Conservation (phyloP, 2,797 vertebrate genomes). For the Chelon auratus region DNA sequence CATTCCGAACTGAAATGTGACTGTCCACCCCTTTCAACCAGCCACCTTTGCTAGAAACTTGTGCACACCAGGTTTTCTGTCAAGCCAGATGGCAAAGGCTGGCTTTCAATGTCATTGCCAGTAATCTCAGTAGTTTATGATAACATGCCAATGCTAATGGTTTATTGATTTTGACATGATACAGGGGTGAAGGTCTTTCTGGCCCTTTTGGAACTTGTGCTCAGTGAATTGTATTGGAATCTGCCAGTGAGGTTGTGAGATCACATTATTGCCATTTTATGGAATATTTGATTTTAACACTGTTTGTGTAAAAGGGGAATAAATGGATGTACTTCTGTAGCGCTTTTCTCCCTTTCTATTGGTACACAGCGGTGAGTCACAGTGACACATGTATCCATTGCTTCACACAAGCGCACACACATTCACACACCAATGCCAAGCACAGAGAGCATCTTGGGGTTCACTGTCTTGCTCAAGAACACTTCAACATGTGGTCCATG, state of each 20-base stretch:
- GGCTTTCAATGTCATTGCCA: slow-evolving; percentile 1
- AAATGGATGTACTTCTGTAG: too few relatives aligned
- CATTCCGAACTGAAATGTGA: too few relatives aligned
- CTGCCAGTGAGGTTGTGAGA: slow-evolving; percentile 5
- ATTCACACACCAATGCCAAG: too few relatives aligned
- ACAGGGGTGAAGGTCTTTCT: background rate
- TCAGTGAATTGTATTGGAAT: background rate
- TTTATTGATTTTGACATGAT: slow-evolving; percentile 23
- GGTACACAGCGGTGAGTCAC: too few relatives aligned
- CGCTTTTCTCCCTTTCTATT: too few relatives aligned
- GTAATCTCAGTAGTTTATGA: slow-evolving; percentile 15
- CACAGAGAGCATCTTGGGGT: too few relatives aligned
- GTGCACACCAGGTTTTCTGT: background rate
- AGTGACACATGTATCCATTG: too few relatives aligned
- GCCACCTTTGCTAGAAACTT: too few relatives aligned
- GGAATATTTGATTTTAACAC: background rate
- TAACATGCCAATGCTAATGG: slow-evolving; percentile 33
- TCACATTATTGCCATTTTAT: slow-evolving; percentile 2
- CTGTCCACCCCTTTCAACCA: too few relatives aligned
- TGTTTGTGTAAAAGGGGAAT: slow-evolving; percentile 3
- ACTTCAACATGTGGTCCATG: too few relatives aligned
- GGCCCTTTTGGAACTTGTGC: background rate
- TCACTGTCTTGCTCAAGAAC: too few relatives aligned
- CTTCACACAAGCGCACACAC: too few relatives aligned
- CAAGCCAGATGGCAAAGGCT: background rate